These are phyloP conservation scores for Osedax fenrisi DNA, from an alignment of 2,888 invertebrate genomes.

Conservation along the genomic window DNA sequence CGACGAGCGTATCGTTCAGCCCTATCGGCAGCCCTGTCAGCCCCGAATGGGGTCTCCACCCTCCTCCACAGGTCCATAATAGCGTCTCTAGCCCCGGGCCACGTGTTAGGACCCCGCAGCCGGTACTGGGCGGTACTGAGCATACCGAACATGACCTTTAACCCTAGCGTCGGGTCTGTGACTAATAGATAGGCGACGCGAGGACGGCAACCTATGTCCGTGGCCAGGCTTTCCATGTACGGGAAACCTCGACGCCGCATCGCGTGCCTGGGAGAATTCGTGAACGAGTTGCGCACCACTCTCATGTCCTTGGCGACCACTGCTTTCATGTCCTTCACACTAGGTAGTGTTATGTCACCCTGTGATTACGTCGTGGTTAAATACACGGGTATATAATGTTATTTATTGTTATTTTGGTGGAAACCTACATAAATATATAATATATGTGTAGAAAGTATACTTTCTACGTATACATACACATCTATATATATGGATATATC, in stretches of 20 bases:
- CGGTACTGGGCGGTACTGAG: background rate
- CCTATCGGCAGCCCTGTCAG: background rate
- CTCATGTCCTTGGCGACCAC: too few relatives aligned
- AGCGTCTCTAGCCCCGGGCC: background rate
- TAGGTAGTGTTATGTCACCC: too few relatives aligned
- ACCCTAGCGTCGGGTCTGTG: background rate
- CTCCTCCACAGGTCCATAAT: background rate
- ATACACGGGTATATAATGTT: too few relatives aligned
- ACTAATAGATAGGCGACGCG: background rate
- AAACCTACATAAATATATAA: too few relatives aligned
- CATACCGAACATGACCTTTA: background rate
- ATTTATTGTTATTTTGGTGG: too few relatives aligned
- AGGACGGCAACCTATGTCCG: background rate
- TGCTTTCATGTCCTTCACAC: too few relatives aligned
- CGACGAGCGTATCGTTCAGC: too few relatives aligned
- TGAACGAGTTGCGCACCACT: too few relatives aligned
- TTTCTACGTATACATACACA: too few relatives aligned
- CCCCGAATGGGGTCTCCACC: background rate
- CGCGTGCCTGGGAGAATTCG: background rate
- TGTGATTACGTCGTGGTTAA: too few relatives aligned
- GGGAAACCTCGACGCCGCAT: background rate
- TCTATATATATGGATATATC: too few relatives aligned
- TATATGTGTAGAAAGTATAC: too few relatives aligned
- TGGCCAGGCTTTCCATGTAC: background rate
- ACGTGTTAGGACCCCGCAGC: background rate